These are phyloP conservation scores for Crenichthys baileyi DNA, from an alignment of 2,797 vertebrate genomes.

Conservation along the genomic window DNA sequence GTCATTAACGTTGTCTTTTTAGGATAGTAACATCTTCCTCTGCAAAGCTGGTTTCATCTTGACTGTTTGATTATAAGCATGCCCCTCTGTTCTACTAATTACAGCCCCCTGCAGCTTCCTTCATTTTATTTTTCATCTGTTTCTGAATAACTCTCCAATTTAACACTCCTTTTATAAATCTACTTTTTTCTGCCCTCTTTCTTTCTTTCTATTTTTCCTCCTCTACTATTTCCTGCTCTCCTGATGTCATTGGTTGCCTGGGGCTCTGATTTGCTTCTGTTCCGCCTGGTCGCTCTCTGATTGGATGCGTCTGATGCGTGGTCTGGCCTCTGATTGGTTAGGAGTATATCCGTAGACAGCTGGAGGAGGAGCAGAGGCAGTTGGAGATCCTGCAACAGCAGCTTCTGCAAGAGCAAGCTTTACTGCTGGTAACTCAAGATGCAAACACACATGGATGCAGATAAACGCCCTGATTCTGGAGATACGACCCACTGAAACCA, in stretches of 20 bases:
- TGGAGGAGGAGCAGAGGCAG: conserved; percentile 98
- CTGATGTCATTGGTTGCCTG: conserved; percentile 69
- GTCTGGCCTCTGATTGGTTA: conserved; percentile 68
- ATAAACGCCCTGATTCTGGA: background rate
- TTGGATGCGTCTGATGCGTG: conserved; percentile 46
- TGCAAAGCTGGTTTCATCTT: conserved; percentile 28
- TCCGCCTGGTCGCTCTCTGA: conserved; percentile 43
- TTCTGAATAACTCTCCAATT: conserved; percentile 42
- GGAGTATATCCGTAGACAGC: conserved; percentile 97
- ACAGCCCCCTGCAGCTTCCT: conserved; percentile 37
- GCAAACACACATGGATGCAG: conserved; percentile 28
- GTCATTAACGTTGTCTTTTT: background rate
- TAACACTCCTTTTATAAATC: conserved; percentile 54
- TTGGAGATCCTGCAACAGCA: conserved; percentile 98
- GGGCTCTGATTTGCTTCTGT: conserved; percentile 49
- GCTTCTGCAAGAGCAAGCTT: conserved; percentile 95
- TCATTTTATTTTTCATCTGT: conserved; percentile 37
- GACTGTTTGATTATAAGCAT: conserved; percentile 23
- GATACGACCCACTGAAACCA: background rate
- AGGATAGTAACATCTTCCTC: conserved; percentile 10
- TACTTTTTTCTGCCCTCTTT: conserved; percentile 41
- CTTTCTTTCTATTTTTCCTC: conserved; percentile 16
- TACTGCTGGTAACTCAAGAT: conserved; percentile 89
- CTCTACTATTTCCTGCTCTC: conserved; percentile 54
- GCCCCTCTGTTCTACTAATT: conserved; percentile 31